A percentile compares a stretch with the other conserved stretches of the same genome.
These are phyloP conservation scores for Epinotia ramella DNA, from an alignment of 2,888 invertebrate genomes.

Conservation along the genomic window DNA sequence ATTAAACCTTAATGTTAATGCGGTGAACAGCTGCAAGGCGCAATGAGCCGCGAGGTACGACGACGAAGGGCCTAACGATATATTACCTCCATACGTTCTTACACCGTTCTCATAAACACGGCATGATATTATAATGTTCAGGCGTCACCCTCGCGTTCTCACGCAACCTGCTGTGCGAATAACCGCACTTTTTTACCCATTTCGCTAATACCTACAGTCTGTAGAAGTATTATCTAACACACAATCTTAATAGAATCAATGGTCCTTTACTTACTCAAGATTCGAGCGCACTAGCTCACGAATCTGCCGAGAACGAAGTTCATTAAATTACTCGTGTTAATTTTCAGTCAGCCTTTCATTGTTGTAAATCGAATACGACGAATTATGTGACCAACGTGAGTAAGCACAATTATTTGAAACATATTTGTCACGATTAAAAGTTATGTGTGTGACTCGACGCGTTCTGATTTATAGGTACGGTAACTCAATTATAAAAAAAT, in stretches of 20 bases:
- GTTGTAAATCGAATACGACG: too few species aligned
- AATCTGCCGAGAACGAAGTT: neutral
- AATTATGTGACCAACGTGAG: too few species aligned
- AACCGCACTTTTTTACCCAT: constrained; percentile 62
- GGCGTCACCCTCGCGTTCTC: constrained; percentile 76
- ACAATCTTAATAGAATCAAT: constrained; percentile 27
- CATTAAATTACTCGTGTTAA: neutral
- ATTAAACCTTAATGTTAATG: constrained; percentile 74
- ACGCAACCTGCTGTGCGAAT: constrained; percentile 75
- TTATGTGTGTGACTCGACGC: too few species aligned
- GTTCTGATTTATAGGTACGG: too few species aligned
- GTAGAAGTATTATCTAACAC: constrained; percentile 18
- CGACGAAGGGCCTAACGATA: neutral
- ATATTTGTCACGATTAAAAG: too few species aligned
- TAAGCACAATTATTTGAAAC: too few species aligned
- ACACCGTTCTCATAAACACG: neutral
- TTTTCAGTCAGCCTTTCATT: too few species aligned
- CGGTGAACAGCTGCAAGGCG: constrained; percentile 69
- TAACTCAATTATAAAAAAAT: too few species aligned
- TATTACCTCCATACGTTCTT: constrained; percentile 1
- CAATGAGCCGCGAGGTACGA: constrained; percentile 61
- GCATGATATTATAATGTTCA: constrained; percentile 67
- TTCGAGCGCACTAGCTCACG: neutral
- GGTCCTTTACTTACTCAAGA: constrained; percentile 14
- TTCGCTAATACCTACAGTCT: constrained; percentile 45